Evolutionary conservation across 1,140 invertebrate genomes (phyloP), one percentile per base, ranked within the genome.

Genomic region (Scaptodrosophila lebanonensis): DNA sequence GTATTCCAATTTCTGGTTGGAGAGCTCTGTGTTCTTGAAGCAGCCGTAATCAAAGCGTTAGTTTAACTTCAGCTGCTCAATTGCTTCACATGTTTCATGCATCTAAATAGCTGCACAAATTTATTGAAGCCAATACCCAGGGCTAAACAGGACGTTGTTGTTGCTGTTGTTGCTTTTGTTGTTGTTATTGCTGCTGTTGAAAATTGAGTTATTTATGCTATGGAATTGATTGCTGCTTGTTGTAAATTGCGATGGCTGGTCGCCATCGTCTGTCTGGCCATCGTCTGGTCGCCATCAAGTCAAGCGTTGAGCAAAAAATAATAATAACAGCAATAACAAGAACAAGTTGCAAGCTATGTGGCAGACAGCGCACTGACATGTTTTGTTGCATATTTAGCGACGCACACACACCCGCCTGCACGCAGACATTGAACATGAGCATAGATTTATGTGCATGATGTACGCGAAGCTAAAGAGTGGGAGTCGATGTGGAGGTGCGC

Each of bases 161-260:
- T 11, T 36, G 25, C 20, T 29, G 17, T 16, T 33, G n/a, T 13
- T 11, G 39, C 17, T 18, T 12, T 13, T 27, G 6, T 20, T 45
- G 42, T 32, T 45, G n/a, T n/a, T 13, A 6, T 18, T 7, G 25
- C 39, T 35, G 47, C 44, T 45, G 42, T 32, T 60, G 22, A 40
- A 73, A 79, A 77, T 77, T 77, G 75, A 77, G 73, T 77, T 77
- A 77, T 77, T 77, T 77, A 77, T 77, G 73, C 65, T 65, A 39
- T 56, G 57, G 52, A 82, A 77, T 77, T 77, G 73, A 77, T 77
- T 77, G 73, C 73, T 79, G 73, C 71, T 73, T 82, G 64, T 77
- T 79, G 68, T 79, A 72, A 56, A 72, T 67, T 63, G 52, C 50
- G 43, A 35, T n/a, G 60, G 35, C 43, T 48, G 48, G 47, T 11